Percentiles rank a stretch among this genome's conserved stretches.
Evolutionary conservation across 2,113 vertebrate genomes (phyloP).

Genomic region (Chunga burmeisteri): DNA sequence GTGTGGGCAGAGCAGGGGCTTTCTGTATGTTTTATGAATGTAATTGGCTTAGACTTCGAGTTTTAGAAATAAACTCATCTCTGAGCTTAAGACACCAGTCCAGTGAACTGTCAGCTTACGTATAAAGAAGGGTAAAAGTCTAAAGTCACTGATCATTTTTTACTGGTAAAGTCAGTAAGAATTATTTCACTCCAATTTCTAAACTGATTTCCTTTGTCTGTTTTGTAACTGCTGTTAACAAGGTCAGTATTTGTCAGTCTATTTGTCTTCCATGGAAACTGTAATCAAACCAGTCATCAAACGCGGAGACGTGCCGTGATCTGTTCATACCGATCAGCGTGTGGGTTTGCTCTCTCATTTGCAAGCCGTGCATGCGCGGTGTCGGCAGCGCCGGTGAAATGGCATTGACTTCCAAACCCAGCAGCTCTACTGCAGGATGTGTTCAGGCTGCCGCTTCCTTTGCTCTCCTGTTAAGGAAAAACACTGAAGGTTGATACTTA

Average conservation of each 20-base stretch:
- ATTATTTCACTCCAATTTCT: not conserved
- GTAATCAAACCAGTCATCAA: not conserved
- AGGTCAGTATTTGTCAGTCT: not conserved
- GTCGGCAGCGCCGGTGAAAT: not conserved
- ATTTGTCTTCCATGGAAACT: not conserved
- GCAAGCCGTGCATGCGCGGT: not conserved
- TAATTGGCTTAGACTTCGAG: not conserved
- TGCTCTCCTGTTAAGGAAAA: not conserved
- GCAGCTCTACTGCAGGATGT: not conserved
- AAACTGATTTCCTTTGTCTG: not conserved
- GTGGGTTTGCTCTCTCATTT: fast-evolving
- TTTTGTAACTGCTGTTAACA: not conserved
- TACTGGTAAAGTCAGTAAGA: not conserved
- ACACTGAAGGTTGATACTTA: not conserved
- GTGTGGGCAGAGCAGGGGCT: not conserved
- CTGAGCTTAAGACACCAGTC: not conserved
- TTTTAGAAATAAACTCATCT: not conserved
- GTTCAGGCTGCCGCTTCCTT: not conserved
- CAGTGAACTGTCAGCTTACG: not conserved
- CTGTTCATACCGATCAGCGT: fast-evolving
- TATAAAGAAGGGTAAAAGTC: not conserved
- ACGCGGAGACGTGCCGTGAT: fast-evolving
- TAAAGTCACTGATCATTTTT: not conserved
- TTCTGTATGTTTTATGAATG: not conserved
- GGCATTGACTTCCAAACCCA: not conserved